Evolutionary conservation across 1,140 invertebrate genomes (phyloP), one percentile per base, ranked within the genome.

Genomic region (Heliconius himera): DNA sequence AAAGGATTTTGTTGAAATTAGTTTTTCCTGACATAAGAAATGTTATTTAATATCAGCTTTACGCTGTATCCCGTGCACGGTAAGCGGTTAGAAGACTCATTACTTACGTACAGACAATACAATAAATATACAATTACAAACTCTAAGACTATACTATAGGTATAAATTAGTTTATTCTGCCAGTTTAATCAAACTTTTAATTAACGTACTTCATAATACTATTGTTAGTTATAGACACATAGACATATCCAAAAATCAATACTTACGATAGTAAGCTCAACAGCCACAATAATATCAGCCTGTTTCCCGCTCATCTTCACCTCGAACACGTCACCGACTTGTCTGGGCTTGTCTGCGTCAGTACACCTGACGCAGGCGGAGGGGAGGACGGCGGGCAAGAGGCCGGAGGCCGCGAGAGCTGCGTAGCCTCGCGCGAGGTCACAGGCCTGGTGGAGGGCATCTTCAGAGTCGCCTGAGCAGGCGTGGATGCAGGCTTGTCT

Each of bases 221-320:
- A 18, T 18, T 22, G 4, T 20, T 20, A 51, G 9, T 56, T 22
- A 3, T 26, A 26, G 26, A 26, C 26, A 20, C 20, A n/a, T 56
- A 22, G 26, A 22, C 33, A 41, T 71, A 38, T 56, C 2, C 33
- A 38, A 26, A 72, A 72, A 72, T 13, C 16, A 66, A 70, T 73
- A 83, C 83, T 88, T 78, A 94, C 94, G 84, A 89, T 83, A 18
- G 94, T 95, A 91, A 96, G 91, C 79, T 98, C 97, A n/a, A 97
- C 95, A 8, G 97, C 94, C 51, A 98, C 93, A 8, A 98, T 91
- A 79, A 98, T 94, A 84, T 98, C 97, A 11, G 97, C 97, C 82
- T 97, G 94, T 77, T 96, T 97, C 66, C 95, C 95, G 2, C 97
- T 97, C 36, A 96, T 87, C 85, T 96, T 97, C 0, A 97, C 93